Evolutionary conservation across 2,797 vertebrate genomes (phyloP), one percentile per base, ranked within the genome.

Genomic region (Xerus rutilus): DNA sequence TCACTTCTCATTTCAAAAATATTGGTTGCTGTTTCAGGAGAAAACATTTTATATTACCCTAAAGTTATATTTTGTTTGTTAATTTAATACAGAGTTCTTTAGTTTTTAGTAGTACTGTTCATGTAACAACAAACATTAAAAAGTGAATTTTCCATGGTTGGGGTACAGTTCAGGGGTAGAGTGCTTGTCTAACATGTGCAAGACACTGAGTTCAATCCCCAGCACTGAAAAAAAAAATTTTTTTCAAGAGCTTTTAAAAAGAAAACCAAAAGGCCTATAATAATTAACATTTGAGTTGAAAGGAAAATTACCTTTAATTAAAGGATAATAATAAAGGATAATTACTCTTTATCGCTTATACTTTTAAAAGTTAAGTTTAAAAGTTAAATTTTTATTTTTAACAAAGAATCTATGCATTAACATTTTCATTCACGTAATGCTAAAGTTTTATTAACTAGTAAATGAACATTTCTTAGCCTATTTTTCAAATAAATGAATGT

Each of bases 1-100:
- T 87, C 28, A 93, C n/a, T 54, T 88, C 45, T 35, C 54, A 88
- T 93, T 93, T 88, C 49, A 73, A 35, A 93, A 88, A 28, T 73
- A 93, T 28, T 54, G 21, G 5, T 73, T 74, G n/a, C 43, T 86
- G 49, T 86, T 70, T 59, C 64, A 70, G 65, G 32, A 82, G 14
- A 25, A 67, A 54, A 45, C 70, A 57, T 70, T 81, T 70, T 69
- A 78, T 69, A 69, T 49, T 17, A 20, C 15, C 67, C 77, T 54
- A 72, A 86, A 87, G 49, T 54, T 77, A 85, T 28, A 57, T 57
- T n/a, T 70, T 87, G 5, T 52, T 93, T 49, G 32, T 6, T 93
- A 93, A 81, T 87, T 79, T 72, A 62, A 43, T 57, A 77, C 43
- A 74, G 62, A 21, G 35, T 47, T 43, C 20, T 62, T 76, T 59